Evolutionary conservation across 2,888 invertebrate genomes (phyloP), one percentile per base, ranked within the genome.

Genomic region (Tuberolachnus salignus): DNA sequence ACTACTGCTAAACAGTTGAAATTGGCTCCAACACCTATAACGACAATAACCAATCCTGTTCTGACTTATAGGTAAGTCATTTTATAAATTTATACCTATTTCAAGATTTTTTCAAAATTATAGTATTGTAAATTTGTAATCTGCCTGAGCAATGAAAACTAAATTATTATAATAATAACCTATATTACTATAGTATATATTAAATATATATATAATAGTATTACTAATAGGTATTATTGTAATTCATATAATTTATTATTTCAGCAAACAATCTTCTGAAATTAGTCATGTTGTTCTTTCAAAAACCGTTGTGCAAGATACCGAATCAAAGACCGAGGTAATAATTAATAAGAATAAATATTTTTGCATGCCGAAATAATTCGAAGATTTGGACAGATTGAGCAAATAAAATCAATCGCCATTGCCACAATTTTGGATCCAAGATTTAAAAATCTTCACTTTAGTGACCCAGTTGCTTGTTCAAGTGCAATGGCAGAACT

Each of bases 381-480:
- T 57, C 10, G 13, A n/a, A 57, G 23, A 59, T 71, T 59, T 57
- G 71, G 59, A 59, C 19, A 11, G 57, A 59, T 71, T 46, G 46
- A 71, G 19, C 59, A 59, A 23, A n/a, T 71, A 0, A 44, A 71
- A 46, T 23, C 21, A 8, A 59, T 71, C 16, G 59, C 71, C 0
- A n/a, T 71, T 11, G 71, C 71, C 10, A 71, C 71, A 23, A 16
- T 71, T 46, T 13, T 71, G 46, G 71, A 71, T 23, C 71, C 59
- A n/a, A 59, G 71, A 53, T 53, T 69, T 6, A 53, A 69, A 69
- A 69, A 53, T 34, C 19, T 69, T n/a, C 34, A 69, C 1, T 71
- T 71, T 59, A 71, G 23, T 23, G 44, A 71, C 57, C 71, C 71
- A 57, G 16, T 57, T 16, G 44, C 44, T 44, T 42, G 42, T 63